A percentile compares a stretch with the other conserved stretches of the same genome.
phyloP scores from a whole-genome alignment of 1,140 invertebrate species.

The Latrodectus geometricus region DNA sequence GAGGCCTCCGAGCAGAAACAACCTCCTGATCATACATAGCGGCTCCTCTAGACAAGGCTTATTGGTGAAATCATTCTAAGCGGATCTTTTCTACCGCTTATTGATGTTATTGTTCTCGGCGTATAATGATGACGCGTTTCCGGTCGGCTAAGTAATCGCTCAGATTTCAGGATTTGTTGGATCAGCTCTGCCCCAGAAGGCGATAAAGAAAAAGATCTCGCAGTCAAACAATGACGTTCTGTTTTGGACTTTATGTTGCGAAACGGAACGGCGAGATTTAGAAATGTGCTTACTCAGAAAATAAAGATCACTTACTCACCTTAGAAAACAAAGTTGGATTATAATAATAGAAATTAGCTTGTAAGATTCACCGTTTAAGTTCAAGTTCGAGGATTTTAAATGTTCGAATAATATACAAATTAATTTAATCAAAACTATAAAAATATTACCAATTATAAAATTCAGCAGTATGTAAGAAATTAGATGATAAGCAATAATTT shows the following conservation, averaged over 20 bases:
- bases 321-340: too few relatives aligned
- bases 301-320: neutral
- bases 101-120: constrained; percentile 53
- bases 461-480: too few relatives aligned
- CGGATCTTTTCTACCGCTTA: constrained; percentile 42
- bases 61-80: constrained; percentile 41
- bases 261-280: neutral
- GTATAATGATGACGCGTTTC: constrained; percentile 50
- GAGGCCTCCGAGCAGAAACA: constrained; percentile 33
- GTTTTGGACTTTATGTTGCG: neutral
- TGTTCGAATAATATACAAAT: too few relatives aligned
- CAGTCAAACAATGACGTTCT: constrained; percentile 18
- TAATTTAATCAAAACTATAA: too few relatives aligned
- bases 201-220: constrained; percentile 17
- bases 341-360: too few relatives aligned
- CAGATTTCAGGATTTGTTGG: constrained; percentile 46
- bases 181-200: constrained; percentile 19
- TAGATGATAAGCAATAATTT: too few relatives aligned
- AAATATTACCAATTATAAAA: too few relatives aligned
- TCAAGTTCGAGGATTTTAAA: too few relatives aligned
- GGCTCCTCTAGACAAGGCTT: constrained; percentile 38
- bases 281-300: neutral
- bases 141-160: constrained; percentile 28
- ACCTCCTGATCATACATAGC: constrained; percentile 50
- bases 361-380: too few relatives aligned